Conservation (phyloP, 2,797 vertebrate genomes). For the Aldrovandia affinis region DNA sequence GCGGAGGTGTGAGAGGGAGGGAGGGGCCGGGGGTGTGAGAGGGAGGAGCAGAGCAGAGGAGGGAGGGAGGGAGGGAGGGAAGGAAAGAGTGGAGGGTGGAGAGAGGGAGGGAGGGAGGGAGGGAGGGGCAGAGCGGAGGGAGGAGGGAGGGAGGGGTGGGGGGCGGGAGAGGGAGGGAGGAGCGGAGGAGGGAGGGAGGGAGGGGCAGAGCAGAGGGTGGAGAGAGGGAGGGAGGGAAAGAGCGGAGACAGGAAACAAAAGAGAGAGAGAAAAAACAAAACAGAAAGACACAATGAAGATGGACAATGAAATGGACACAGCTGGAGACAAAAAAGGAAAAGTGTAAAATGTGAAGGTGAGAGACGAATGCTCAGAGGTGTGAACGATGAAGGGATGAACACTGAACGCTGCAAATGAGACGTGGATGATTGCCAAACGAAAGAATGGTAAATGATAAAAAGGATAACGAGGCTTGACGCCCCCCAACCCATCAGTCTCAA, state of each 20-base stretch:
- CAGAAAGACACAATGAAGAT: slow-evolving; percentile 7
- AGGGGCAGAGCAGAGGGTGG: slow-evolving; percentile 23
- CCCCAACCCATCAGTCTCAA: not conserved
- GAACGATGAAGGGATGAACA: not conserved
- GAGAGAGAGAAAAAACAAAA: slow-evolving; percentile 33
- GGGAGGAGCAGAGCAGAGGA: slow-evolving; percentile 23
- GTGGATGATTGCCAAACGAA: not conserved
- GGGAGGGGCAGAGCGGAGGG: slow-evolving; percentile 27
- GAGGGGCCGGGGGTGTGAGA: slow-evolving; percentile 16
- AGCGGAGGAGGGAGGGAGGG: slow-evolving; percentile 36
- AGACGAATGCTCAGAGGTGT: not conserved
- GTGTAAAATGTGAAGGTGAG: not conserved
- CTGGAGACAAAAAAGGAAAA: not conserved
- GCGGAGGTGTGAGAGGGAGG: not conserved
- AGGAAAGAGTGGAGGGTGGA: slow-evolving; percentile 9
- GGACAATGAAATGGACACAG: not conserved
- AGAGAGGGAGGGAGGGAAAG: slow-evolving; percentile 15
- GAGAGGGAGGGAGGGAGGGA: slow-evolving; percentile 1
- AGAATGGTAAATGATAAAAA: slow-evolving; percentile 5
- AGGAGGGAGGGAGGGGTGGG: not conserved
- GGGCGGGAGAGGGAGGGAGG: slow-evolving; percentile 27
- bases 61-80: not conserved
- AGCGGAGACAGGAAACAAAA: not conserved
- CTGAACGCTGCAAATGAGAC: not conserved
- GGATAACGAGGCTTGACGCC: not conserved